Evolutionary conservation across 2,888 invertebrate species (phyloP).

Genomic region (Mechanitis mazaeus): DNA sequence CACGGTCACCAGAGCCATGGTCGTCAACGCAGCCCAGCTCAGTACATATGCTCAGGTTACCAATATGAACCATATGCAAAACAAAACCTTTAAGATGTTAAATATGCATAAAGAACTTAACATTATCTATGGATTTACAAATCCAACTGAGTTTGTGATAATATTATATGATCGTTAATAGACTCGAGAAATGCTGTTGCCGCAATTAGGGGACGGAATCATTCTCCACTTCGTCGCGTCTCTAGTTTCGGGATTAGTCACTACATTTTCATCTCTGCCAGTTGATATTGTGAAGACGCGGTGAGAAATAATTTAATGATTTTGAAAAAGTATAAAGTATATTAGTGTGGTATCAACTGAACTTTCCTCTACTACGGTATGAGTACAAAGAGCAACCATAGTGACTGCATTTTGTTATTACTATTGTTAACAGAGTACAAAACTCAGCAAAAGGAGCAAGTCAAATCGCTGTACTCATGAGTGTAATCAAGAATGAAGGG

Average conservation of each 20-base stretch:
- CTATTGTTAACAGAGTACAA: conserved; percentile 84
- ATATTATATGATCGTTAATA: conserved; percentile 24
- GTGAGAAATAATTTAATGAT: conserved; percentile 58
- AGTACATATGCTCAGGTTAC: conserved; percentile 93
- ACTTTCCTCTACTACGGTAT: no score
- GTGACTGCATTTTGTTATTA: no score
- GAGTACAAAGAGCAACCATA: no score
- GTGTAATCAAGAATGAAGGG: conserved; percentile 91
- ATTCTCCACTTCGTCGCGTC: conserved; percentile 94
- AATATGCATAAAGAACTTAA: no score
- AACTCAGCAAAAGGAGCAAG: conserved; percentile 95
- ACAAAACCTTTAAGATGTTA: no score
- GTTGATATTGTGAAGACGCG: conserved; percentile 99
- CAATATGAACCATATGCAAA: no score
- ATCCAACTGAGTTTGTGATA: no score
- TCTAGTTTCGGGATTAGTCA: conserved; percentile 98
- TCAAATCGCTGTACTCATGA: conserved; percentile 85
- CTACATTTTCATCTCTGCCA: conserved; percentile 99
- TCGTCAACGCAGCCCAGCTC: conserved; percentile 97
- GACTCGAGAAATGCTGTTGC: conserved; percentile 60
- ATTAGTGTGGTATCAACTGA: no score
- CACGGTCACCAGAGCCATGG: conserved; percentile 93
- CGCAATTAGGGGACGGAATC: conserved; percentile 84
- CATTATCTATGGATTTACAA: no score
- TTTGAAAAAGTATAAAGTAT: no score